These are phyloP conservation scores for Myrmecobius fasciatus DNA, from an alignment of 2,113 vertebrate species.

Conservation along the genomic window DNA sequence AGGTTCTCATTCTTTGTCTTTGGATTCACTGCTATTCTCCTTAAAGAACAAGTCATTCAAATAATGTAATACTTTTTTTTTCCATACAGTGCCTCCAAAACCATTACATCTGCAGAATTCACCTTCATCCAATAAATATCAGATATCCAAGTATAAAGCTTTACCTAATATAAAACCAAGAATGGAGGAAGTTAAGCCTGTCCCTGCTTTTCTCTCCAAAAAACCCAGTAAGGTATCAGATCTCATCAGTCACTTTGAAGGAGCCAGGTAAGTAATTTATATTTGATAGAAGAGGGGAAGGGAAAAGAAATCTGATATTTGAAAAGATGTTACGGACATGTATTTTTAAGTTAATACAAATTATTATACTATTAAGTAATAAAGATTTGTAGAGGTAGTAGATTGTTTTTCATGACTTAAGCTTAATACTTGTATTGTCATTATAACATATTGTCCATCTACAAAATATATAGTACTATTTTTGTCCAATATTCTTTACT, in stretches of 20 bases:
- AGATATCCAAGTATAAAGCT: constrained; percentile 84
- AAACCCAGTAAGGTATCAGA: constrained; percentile 93
- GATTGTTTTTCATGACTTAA: background rate
- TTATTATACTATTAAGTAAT: background rate
- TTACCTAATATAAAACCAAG: constrained; percentile 81
- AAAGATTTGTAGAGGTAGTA: constrained; percentile 10
- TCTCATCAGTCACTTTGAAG: constrained; percentile 97
- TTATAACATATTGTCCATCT: background rate
- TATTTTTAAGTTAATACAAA: background rate
- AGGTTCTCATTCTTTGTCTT: background rate
- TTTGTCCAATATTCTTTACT: background rate
- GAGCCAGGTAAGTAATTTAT: constrained; percentile 88
- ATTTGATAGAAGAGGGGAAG: background rate
- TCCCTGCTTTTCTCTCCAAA: constrained; percentile 78
- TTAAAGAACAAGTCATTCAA: constrained; percentile 35
- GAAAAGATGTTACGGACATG: background rate
- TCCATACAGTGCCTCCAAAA: constrained; percentile 94
- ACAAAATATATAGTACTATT: background rate
- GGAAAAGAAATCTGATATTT: background rate
- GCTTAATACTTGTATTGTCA: background rate
- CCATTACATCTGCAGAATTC: constrained; percentile 91
- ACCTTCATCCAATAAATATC: constrained; percentile 80
- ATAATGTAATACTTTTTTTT: constrained; percentile 65
- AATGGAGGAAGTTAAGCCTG: constrained; percentile 89
- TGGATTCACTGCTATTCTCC: background rate